Evolutionary conservation across 2,888 invertebrate genomes (phyloP).

Genomic region (Ochropleura plecta): DNA sequence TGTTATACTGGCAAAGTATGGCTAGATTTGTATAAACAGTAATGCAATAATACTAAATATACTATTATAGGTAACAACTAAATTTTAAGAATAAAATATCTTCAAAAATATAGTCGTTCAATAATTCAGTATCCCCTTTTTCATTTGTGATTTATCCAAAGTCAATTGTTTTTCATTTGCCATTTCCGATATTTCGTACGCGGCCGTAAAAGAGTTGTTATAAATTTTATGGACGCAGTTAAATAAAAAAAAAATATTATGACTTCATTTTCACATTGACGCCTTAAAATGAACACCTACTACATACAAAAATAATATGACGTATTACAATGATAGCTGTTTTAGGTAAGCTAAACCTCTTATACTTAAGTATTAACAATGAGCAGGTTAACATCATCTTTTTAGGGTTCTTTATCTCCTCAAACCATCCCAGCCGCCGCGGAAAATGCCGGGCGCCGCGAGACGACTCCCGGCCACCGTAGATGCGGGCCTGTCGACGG

Average conservation of each 20-base stretch:
- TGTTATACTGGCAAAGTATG: too few relatives aligned
- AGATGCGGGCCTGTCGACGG: too few relatives aligned
- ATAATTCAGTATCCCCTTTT: neutral
- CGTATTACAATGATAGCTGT: conserved; percentile 75
- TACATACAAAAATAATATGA: conserved; percentile 68
- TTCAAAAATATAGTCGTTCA: neutral
- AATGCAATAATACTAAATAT: conserved; percentile 3
- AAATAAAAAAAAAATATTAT: conserved; percentile 37
- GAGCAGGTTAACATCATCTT: too few relatives aligned
- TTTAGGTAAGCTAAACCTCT: conserved; percentile 71
- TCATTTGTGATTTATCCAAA: neutral
- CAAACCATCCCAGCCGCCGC: too few relatives aligned
- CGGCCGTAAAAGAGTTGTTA: conserved; percentile 47
- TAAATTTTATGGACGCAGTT: conserved; percentile 43
- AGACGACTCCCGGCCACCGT: too few relatives aligned
- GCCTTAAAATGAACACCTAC: conserved; percentile 36
- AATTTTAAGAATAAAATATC: neutral
- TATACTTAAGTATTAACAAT: neutral
- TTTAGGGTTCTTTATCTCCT: too few relatives aligned
- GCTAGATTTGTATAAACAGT: too few relatives aligned
- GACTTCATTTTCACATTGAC: conserved; percentile 47
- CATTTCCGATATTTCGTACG: conserved; percentile 25
- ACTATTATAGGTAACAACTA: neutral
- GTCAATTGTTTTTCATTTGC: conserved; percentile 30
- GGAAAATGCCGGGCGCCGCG: too few relatives aligned